Base-by-base conservation (phyloP, 2,888 invertebrate species). In the Hirtodrosophila alboralis region DNA sequence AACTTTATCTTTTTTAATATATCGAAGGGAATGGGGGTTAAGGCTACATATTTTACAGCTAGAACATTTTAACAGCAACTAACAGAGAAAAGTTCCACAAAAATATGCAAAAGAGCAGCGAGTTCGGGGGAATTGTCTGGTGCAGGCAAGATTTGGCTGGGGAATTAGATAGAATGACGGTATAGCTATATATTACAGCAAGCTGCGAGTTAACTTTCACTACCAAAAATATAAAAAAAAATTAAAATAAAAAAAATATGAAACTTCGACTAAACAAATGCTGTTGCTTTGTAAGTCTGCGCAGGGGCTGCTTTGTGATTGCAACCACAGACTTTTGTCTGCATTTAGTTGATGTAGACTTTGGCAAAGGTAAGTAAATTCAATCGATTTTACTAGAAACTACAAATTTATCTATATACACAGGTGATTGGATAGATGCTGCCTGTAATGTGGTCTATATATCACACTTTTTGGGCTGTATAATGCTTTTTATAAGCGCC, bases 1-100 rank as follows among this genome's bases (percentile, higher is more conserved):
- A 79, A 79, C 73, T 79, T 79, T 78, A 78, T 75, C 61, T 68
- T 68, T 77, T 75, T 79, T 68, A 64, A 80, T 71, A 80, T 71
- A 76, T 66, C 58, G 62, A 64, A 27, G 10, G 34, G 36, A 18
- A 37, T 26, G 5, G 7, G 33, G 5, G 7, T 4, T n/a, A 7
- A 14, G n/a, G 37, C 34, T 49, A 40, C 60, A 73, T 63, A 72
- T 75, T 75, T 79, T 51, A 59, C 48, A 68, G 73, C 38, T 33
- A 51, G 10, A 37, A 59, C 49, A 48, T 60, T 48, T 52, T 43
- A 71, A 30, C 44, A 40, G 66, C 36, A 62, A 75, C 70, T 59
- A 70, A 60, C 54, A 36, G 21, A 72, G n/a, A n/a, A 18, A 64
- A 76, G 61, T 76, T 79, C 43, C n/a, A n/a, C n/a, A n/a, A 38